These are phyloP conservation scores for Hirudo medicinalis DNA, from an alignment of 1,140 invertebrate genomes.

Conservation along the genomic window DNA sequence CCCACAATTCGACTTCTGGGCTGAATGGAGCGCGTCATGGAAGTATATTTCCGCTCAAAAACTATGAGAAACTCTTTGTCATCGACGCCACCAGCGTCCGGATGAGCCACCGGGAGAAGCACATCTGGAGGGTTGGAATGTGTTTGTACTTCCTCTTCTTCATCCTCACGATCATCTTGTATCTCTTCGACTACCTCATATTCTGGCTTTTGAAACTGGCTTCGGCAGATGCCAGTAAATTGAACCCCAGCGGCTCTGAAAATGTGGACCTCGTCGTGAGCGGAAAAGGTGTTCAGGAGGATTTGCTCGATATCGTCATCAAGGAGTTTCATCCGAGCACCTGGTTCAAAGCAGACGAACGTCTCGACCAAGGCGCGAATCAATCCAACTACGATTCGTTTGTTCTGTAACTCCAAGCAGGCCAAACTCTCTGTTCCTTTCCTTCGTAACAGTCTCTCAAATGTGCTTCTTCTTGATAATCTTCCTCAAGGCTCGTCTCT, in stretches of 20 bases:
- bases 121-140: slow-evolving; percentile 17
- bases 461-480: slow-evolving; percentile 14
- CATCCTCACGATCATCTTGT: slow-evolving; percentile 8
- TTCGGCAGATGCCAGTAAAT: background rate
- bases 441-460: slow-evolving; percentile 12
- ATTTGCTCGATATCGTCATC: slow-evolving; percentile 18
- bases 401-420: background rate
- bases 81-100: slow-evolving; percentile 11
- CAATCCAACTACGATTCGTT: background rate
- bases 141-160: slow-evolving; percentile 16
- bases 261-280: slow-evolving; percentile 11
- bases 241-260: slow-evolving; percentile 13
- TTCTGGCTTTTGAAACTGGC: slow-evolving; percentile 15
- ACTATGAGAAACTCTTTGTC: slow-evolving; percentile 16
- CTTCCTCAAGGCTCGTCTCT: slow-evolving; percentile 21
- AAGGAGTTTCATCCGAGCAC: slow-evolving; percentile 19
- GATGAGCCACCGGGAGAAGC: slow-evolving; percentile 14
- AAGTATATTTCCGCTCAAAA: slow-evolving; percentile 18
- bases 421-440: slow-evolving; percentile 13
- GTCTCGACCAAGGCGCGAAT: background rate
- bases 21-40: background rate
- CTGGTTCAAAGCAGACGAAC: slow-evolving; percentile 15
- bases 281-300: slow-evolving; percentile 18
- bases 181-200: slow-evolving; percentile 22
- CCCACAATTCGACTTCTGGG: background rate